Percentiles rank a stretch among this genome's conserved stretches.
Evolutionary conservation across 2,113 vertebrate genomes (phyloP).

Genomic region (Genyomyrus donnyi): DNA sequence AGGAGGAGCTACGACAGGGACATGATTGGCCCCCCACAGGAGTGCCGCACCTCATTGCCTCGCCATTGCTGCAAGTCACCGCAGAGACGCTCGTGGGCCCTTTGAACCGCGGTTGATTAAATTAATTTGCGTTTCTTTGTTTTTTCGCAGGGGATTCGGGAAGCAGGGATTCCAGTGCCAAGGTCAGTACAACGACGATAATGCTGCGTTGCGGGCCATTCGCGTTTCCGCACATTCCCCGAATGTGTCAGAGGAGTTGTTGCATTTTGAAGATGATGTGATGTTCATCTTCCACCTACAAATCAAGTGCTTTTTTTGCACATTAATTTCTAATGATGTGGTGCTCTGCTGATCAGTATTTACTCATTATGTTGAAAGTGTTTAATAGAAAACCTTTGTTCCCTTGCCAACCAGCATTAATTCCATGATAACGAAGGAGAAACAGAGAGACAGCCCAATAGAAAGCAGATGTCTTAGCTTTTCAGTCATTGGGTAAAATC

Average conservation of each 20-base stretch:
- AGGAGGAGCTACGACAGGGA: neutral
- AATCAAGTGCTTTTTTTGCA: neutral
- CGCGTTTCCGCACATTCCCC: neutral
- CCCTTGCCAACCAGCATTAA: neutral
- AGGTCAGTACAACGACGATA: conserved; percentile 49
- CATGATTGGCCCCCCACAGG: neutral
- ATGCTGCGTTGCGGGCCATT: neutral
- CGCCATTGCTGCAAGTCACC: neutral
- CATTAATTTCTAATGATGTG: neutral
- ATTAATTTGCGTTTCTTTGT: conserved; percentile 27
- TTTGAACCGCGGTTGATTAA: neutral
- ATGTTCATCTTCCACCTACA: neutral
- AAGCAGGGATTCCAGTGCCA: conserved; percentile 76
- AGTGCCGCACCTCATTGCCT: neutral
- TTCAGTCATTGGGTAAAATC: neutral
- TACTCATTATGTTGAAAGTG: neutral
- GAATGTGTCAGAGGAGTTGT: neutral
- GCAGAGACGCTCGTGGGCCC: neutral
- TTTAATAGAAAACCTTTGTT: neutral
- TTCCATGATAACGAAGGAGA: neutral
- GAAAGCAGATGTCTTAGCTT: neutral
- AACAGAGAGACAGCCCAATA: neutral
- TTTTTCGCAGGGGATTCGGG: conserved; percentile 65
- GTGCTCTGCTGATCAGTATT: neutral
- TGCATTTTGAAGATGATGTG: neutral